These are phyloP conservation scores for Ctenomys sociabilis DNA, from an alignment of 2,113 vertebrate species.

Conservation along the genomic window DNA sequence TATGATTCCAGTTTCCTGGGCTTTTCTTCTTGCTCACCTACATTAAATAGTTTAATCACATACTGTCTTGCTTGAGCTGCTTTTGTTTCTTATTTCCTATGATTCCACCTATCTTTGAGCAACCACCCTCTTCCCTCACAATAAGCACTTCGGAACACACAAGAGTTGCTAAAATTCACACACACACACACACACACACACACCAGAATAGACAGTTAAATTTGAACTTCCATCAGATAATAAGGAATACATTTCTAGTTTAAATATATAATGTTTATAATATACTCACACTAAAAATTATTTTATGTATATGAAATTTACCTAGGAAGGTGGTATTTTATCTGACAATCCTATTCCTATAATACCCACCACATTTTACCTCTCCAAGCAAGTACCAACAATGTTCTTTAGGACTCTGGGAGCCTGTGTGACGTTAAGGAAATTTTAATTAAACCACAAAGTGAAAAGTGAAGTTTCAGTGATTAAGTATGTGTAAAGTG, in stretches of 20 bases:
- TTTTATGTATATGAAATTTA: background rate
- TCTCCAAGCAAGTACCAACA: too few relatives aligned
- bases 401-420: too few relatives aligned
- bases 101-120: background rate
- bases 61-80: background rate
- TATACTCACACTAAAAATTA: slow-evolving; percentile 1
- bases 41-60: background rate
- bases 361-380: too few relatives aligned
- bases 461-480: background rate
- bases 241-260: background rate
- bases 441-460: background rate
- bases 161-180: background rate
- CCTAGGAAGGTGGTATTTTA: too few relatives aligned
- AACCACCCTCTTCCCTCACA: background rate
- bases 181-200: background rate
- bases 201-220: background rate
- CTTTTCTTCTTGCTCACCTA: background rate
- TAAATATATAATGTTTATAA: slow-evolving; percentile 23
- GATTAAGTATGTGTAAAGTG: background rate
- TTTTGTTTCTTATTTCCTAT: background rate
- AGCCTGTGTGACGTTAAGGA: background rate
- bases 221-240: slow-evolving; percentile 52
- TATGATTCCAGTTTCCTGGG: background rate
- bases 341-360: too few relatives aligned
- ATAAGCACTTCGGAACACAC: background rate